Conservation (phyloP, 2,888 invertebrate species). For the Parnassius mnemosyne region DNA sequence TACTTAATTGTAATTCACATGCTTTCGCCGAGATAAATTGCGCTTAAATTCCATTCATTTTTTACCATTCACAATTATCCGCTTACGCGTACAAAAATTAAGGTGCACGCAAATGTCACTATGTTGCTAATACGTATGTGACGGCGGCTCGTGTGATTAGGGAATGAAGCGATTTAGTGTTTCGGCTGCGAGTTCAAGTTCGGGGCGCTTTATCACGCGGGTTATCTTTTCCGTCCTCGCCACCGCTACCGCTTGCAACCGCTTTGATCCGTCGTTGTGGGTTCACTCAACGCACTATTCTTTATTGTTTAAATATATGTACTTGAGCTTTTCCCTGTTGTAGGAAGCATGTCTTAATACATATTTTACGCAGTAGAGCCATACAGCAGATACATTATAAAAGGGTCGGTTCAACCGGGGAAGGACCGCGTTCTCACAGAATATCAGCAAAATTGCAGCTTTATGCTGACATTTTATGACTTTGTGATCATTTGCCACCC, state of each 20-base stretch:
- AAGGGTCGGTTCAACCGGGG: too few relatives aligned
- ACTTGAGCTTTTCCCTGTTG: too few relatives aligned
- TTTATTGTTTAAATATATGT: too few relatives aligned
- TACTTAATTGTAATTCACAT: constrained; percentile 7
- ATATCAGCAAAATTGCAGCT: too few relatives aligned
- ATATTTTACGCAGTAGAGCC: too few relatives aligned
- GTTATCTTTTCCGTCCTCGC: constrained; percentile 13
- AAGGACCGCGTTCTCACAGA: too few relatives aligned
- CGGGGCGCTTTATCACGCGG: constrained; percentile 19
- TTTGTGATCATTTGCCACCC: too few relatives aligned
- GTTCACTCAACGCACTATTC: not conserved
- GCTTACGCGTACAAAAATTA: constrained; percentile 1
- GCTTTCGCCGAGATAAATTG: constrained; percentile 8
- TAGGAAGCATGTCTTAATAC: too few relatives aligned
- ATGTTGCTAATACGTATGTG: constrained; percentile 2
- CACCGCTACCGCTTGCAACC: not conserved
- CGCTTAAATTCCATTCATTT: constrained; percentile 6
- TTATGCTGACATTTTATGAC: too few relatives aligned
- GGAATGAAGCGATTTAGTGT: constrained; percentile 1
- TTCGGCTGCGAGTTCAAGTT: constrained; percentile 21
- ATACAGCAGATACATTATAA: too few relatives aligned
- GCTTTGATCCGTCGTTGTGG: not conserved
- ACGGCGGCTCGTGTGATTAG: constrained; percentile 8
- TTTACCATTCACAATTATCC: constrained; percentile 14
- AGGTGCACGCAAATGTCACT: constrained; percentile 4